Base-by-base conservation (phyloP, 1,140 invertebrate genomes). In the Bombus polaris region DNA sequence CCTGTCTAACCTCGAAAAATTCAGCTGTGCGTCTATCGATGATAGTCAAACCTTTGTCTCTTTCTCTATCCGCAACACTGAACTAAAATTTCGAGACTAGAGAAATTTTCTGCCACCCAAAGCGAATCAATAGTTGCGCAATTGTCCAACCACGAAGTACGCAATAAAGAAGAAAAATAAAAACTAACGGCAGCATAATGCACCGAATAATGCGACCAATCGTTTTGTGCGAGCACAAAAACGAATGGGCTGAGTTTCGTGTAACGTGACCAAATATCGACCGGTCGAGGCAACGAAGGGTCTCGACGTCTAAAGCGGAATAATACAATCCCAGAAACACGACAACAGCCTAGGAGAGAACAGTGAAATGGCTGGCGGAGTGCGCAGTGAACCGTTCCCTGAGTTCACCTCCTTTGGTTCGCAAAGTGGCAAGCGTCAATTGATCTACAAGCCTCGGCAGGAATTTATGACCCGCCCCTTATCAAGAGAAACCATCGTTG, bases 271-370 rank as follows among this genome's bases (percentile, higher is more conserved):
- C 47, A 35, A 71, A 70, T 72, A 79, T 85, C 83, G 83, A 85
- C 65, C 77, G 32, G n/a, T 47, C 35, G 10, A 53, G 65, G n/a
- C 66, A 57, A 59, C 75, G 75, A 44, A 71, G 66, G 66, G 66
- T 22, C 82, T 78, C 65, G 37, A 25, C n/a, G 75, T 39, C 72
- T 79, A 71, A 78, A 35, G 39, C 53, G 65, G 75, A 84, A 79
- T 79, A 84, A 79, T 80, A 80, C 57, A 62, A 65, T 80, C 80
- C 68, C 57, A 73, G 76, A 85, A 85, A 80, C 77, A 80, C 83
- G 39, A 72, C 68, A 84, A 80, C 47, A 9, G 18, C 39, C 22
- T 8, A 62, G 15, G 2, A 9, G 22, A 37, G 18, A 42, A 42
- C 22, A 3, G n/a, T 4, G 53, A 68, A 71, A 59, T 59, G 66